A percentile compares a stretch with the other conserved stretches of the same genome.
Conservation (phyloP, 1,140 invertebrate genomes). For the Lepidurus arcticus region DNA sequence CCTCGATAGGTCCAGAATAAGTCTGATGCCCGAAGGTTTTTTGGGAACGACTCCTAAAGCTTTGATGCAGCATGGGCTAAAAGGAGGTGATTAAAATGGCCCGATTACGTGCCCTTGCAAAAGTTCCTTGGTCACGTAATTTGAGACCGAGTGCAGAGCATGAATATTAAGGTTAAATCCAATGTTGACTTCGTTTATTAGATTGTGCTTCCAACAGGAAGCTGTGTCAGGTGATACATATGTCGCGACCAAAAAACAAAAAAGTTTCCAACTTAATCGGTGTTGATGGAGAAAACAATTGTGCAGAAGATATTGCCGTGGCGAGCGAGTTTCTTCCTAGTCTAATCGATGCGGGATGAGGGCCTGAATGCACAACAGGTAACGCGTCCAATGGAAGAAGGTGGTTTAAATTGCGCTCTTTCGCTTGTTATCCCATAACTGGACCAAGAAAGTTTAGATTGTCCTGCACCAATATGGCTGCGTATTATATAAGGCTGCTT, state of each 20-base stretch:
- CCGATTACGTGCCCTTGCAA: neutral
- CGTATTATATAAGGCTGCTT: neutral
- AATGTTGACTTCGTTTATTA: neutral
- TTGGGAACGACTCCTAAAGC: conserved; percentile 11
- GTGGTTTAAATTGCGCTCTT: neutral
- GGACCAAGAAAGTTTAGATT: neutral
- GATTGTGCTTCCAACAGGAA: neutral
- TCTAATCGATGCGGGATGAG: neutral
- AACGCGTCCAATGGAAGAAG: neutral
- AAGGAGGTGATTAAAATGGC: neutral
- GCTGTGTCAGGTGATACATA: neutral
- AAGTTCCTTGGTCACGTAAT: neutral
- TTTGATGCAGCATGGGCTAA: neutral
- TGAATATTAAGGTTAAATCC: neutral
- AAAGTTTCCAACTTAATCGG: neutral
- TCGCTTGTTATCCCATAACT: neutral
- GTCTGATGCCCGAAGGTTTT: no score
- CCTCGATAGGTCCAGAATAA: no score
- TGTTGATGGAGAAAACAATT: no score
- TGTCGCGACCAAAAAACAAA: neutral
- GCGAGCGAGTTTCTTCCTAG: neutral
- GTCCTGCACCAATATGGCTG: neutral
- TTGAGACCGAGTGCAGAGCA: neutral
- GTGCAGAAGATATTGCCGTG: neutral
- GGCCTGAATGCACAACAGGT: neutral